phyloP scores from a whole-genome alignment of 1,140 invertebrate species.

The Cryptotermes secundus region DNA sequence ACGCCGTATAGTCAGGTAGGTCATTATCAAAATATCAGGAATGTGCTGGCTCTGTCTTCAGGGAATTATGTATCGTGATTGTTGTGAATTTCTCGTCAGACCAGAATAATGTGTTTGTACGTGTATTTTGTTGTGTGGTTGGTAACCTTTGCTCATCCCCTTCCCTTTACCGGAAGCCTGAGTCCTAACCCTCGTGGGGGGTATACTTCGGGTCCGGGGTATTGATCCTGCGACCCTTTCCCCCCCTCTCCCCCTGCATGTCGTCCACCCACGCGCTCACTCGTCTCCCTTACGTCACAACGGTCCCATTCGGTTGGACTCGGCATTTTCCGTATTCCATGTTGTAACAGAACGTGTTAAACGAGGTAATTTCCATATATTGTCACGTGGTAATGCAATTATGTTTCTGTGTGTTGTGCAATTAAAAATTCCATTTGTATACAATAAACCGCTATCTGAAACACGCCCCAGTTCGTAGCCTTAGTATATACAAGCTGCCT shows the following conservation, averaged over 20 bases:
- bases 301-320: not conserved
- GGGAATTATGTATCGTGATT: not conserved
- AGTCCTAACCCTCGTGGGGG: not conserved
- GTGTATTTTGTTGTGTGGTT: constrained; percentile 15
- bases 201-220: constrained; percentile 1
- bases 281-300: not conserved
- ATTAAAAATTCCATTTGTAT: constrained; percentile 12
- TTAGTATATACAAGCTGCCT: too few species aligned
- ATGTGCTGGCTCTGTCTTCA: not conserved
- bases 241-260: not conserved
- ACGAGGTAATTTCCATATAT: constrained; percentile 7
- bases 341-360: constrained; percentile 1
- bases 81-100: not conserved
- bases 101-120: too few species aligned
- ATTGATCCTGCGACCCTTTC: constrained; percentile 12
- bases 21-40: too few species aligned
- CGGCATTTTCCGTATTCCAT: not conserved
- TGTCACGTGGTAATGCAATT: constrained; percentile 7
- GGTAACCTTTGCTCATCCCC: constrained; percentile 8
- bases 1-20: too few species aligned
- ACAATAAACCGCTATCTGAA: not conserved
- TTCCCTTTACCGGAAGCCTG: not conserved
- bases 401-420: constrained; percentile 5
- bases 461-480: too few species aligned
- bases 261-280: not conserved